These are phyloP conservation scores for Micromys minutus DNA, from an alignment of 2,113 vertebrate genomes.

Conservation along the genomic window DNA sequence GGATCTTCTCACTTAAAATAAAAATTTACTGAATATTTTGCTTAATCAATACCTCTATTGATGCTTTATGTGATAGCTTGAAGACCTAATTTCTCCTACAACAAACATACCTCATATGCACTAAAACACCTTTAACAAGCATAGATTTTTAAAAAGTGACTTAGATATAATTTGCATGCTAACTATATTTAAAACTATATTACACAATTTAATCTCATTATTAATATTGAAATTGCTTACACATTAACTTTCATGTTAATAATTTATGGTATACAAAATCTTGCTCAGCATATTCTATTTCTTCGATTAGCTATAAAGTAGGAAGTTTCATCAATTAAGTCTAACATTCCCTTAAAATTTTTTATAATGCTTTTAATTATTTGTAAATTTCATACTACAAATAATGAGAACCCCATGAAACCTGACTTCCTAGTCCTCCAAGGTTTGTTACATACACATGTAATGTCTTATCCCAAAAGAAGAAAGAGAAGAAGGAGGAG, in stretches of 20 bases:
- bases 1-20: neutral
- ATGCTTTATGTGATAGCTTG: neutral
- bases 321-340: neutral
- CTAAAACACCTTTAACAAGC: neutral
- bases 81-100: neutral
- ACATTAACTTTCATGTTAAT: neutral
- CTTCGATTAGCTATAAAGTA: neutral
- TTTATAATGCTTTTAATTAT: neutral
- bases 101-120: conserved; percentile 3
- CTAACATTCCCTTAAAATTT: neutral
- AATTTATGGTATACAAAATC: neutral
- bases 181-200: neutral
- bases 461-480: neutral
- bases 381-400: neutral
- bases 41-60: neutral
- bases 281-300: neutral
- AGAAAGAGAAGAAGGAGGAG: no score
- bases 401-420: neutral
- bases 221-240: conserved; percentile 1
- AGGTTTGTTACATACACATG: neutral
- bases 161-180: conserved; percentile 30
- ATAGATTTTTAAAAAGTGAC: neutral
- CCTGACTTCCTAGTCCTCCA: neutral
- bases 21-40: neutral
- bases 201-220: neutral